A percentile compares a stretch with the other conserved stretches of the same genome.
phyloP scores from a whole-genome alignment of 2,797 vertebrate species.

The Cuniculus paca region DNA sequence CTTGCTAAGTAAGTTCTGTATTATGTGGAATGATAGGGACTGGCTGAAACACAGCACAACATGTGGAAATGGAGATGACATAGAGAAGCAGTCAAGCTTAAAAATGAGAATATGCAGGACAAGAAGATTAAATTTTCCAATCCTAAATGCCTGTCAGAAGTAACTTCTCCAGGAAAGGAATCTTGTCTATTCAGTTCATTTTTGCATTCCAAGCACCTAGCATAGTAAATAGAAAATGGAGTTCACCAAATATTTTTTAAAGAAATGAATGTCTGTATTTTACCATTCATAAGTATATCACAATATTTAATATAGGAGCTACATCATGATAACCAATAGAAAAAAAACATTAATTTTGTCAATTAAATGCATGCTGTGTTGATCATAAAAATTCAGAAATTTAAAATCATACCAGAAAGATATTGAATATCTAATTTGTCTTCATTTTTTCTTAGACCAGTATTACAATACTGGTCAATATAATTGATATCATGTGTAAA shows the following conservation, averaged over 20 bases:
- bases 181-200: not conserved
- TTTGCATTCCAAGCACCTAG: not conserved
- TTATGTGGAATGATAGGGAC: not conserved
- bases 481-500: not conserved
- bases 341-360: constrained; percentile 12
- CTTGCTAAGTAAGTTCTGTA: not conserved
- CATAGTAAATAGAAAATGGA: not conserved
- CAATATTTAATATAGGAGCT: not conserved
- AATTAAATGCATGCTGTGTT: not conserved
- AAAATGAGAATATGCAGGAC: not conserved
- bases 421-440: not conserved
- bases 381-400: constrained; percentile 39
- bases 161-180: not conserved
- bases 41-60: not conserved
- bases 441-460: not conserved
- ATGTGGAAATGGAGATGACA: not conserved
- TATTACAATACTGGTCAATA: not conserved
- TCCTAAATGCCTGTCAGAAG: not conserved
- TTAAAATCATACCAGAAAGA: constrained; percentile 43
- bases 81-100: not conserved
- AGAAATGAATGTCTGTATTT: not conserved
- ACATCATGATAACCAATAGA: not conserved
- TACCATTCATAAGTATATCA: not conserved
- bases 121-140: not conserved
- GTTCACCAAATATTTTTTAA: constrained; percentile 13